phyloP scores from a whole-genome alignment of 2,113 vertebrate species.

The Eptesicus fuscus region DNA sequence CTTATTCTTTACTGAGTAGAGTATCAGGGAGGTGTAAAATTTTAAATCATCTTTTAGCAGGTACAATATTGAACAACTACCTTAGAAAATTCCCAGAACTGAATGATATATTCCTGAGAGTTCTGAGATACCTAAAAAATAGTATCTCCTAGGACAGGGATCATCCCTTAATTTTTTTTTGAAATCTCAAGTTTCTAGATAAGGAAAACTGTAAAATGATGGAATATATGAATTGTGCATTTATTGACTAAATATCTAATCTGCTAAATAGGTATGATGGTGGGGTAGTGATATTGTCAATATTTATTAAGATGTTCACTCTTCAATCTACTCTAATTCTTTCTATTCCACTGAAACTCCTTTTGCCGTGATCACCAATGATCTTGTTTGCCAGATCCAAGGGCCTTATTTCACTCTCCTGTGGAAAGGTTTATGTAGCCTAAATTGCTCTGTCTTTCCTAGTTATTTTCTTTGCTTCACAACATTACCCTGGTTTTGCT shows the following conservation, averaged over 20 bases:
- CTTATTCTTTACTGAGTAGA: not conserved
- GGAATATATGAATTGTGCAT: not conserved
- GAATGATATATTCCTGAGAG: not conserved
- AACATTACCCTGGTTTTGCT: not conserved
- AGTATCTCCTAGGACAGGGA: not conserved
- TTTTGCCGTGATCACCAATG: not conserved
- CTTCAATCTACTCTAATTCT: not conserved
- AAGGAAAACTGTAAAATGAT: not conserved
- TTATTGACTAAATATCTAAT: not conserved
- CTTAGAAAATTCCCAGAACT: not conserved
- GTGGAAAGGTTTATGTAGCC: not conserved
- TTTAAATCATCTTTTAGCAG: conserved; percentile 20
- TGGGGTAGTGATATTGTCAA: not conserved
- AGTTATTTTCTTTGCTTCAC: not conserved
- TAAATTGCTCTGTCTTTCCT: not conserved
- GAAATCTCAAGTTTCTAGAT: not conserved
- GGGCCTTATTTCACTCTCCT: not conserved
- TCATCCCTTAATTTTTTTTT: not conserved
- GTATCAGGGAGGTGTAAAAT: not conserved
- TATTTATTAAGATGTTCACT: not conserved
- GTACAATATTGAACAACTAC: not conserved
- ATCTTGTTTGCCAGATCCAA: not conserved
- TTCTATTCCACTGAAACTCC: not conserved
- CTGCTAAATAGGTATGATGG: not conserved
- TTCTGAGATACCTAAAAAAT: not conserved